phyloP scores from a whole-genome alignment of 2,113 vertebrate species.

The Addax nasomaculatus region DNA sequence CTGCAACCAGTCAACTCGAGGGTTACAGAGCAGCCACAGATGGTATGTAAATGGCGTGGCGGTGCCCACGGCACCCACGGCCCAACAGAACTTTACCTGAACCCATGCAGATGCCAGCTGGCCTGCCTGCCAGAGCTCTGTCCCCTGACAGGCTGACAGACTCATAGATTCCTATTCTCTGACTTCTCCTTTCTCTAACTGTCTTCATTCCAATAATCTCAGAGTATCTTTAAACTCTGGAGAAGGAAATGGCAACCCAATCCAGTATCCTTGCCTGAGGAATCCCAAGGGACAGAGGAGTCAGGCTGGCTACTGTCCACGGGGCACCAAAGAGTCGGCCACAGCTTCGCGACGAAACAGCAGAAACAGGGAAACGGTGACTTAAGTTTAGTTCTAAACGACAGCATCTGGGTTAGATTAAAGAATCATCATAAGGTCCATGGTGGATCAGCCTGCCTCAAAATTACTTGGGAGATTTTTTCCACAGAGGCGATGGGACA shows the following conservation, averaged over 20 bases:
- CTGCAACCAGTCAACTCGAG: background rate
- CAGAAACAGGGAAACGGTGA: background rate
- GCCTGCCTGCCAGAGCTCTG: background rate
- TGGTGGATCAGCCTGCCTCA: background rate
- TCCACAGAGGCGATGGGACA: background rate
- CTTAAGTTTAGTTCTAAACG: background rate
- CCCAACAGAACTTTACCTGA: background rate
- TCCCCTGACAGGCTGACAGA: background rate
- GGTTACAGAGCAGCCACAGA: background rate
- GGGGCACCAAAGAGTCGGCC: background rate
- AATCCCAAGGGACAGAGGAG: background rate
- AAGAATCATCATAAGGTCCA: background rate
- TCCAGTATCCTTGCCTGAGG: background rate
- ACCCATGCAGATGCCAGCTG: background rate
- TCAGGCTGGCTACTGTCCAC: background rate
- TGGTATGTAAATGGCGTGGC: rapidly evolving
- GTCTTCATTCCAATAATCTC: background rate
- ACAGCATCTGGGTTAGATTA: background rate
- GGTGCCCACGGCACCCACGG: background rate
- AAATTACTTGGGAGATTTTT: background rate
- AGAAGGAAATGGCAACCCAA: background rate
- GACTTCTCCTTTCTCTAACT: background rate
- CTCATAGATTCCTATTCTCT: background rate
- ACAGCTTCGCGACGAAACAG: rapidly evolving
- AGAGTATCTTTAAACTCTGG: background rate